Evolutionary conservation across 1,140 invertebrate species (phyloP).

Genomic region (Parapsyche elsis): DNA sequence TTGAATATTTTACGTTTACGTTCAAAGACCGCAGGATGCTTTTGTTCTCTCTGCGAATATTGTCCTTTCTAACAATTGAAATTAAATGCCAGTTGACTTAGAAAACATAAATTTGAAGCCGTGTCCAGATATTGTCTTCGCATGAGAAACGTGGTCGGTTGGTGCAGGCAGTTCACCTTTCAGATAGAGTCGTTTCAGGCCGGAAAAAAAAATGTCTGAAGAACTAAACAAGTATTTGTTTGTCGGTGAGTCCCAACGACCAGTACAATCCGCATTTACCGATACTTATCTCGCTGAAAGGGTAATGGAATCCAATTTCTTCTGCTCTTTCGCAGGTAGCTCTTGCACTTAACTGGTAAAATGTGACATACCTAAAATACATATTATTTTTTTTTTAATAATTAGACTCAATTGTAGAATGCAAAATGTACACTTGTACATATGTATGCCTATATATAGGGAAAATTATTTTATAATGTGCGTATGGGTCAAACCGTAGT

Average conservation of each 20-base stretch:
- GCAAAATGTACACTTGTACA: too few relatives aligned
- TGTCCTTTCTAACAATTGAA: conserved; percentile 3
- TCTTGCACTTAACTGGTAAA: not conserved
- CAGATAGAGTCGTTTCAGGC: conserved; percentile 11
- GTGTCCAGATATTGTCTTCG: conserved; percentile 1
- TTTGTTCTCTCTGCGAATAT: too few relatives aligned
- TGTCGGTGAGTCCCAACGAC: not conserved
- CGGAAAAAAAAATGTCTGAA: not conserved
- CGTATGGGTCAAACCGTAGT: too few relatives aligned
- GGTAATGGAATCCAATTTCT: conserved; percentile 52
- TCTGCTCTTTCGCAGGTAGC: conserved; percentile 25
- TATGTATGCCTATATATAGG: too few relatives aligned
- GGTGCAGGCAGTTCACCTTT: not conserved
- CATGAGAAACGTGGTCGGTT: not conserved
- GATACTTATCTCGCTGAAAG: conserved; percentile 50
- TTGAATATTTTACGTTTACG: too few relatives aligned
- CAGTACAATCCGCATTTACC: conserved; percentile 36
- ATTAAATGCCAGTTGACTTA: conserved; percentile 10
- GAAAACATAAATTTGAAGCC: conserved; percentile 1
- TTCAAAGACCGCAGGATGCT: too few relatives aligned
- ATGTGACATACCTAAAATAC: not conserved
- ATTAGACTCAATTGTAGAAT: too few relatives aligned
- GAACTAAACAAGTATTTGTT: not conserved
- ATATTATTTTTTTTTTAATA: not conserved
- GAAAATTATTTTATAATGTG: too few relatives aligned